phyloP scores from a whole-genome alignment of 2,113 vertebrate genomes.

The Corythornis madagascariensis region DNA sequence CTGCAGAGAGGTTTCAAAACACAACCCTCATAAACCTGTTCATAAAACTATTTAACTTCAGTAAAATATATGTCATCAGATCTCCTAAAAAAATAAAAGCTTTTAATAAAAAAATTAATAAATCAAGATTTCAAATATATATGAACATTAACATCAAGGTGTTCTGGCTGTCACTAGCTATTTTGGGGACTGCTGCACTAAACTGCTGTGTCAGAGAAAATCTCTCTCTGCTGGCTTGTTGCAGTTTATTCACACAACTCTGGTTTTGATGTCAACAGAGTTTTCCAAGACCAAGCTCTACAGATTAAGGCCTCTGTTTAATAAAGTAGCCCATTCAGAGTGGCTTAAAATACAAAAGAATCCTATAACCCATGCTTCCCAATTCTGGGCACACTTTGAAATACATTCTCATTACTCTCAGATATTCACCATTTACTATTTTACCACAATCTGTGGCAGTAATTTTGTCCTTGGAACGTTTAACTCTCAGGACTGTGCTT shows the following conservation, averaged over 20 bases:
- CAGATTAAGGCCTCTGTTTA: neutral
- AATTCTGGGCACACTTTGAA: neutral
- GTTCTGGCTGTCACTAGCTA: neutral
- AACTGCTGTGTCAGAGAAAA: neutral
- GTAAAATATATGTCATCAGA: neutral
- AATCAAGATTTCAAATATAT: neutral
- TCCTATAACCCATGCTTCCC: neutral
- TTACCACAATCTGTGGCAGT: neutral
- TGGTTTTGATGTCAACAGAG: neutral
- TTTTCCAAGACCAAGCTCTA: neutral
- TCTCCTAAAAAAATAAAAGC: neutral
- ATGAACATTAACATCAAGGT: neutral
- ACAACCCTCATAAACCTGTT: neutral
- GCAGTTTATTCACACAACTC: neutral
- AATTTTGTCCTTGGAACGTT: neutral
- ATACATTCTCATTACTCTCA: neutral
- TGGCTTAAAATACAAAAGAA: neutral
- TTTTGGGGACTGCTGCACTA: neutral
- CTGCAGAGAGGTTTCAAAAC: neutral
- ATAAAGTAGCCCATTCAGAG: neutral
- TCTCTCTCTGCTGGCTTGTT: neutral
- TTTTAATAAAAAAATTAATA: neutral
- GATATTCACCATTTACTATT: neutral
- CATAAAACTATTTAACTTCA: neutral
- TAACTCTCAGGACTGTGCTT: neutral